These are phyloP conservation scores for Nephotettix cincticeps DNA, from an alignment of 1,140 invertebrate species.

Conservation along the genomic window DNA sequence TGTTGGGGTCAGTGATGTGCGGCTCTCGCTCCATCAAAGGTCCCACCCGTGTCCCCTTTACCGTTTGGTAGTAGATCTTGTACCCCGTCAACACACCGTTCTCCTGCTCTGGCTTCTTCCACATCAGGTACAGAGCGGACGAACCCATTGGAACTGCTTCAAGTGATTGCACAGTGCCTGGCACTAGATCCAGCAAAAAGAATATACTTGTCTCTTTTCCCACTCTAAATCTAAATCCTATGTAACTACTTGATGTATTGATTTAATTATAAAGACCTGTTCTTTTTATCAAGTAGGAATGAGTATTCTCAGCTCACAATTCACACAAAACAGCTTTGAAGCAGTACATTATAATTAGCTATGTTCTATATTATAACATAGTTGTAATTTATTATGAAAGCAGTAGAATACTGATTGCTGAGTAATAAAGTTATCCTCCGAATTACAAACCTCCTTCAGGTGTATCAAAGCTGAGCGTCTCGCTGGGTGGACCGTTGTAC, in stretches of 20 bases:
- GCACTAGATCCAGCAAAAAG: slow-evolving; percentile 54
- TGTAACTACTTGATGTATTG: too few species aligned
- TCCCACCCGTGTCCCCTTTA: slow-evolving; percentile 68
- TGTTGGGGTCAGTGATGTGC: slow-evolving; percentile 71
- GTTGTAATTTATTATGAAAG: slow-evolving; percentile 12
- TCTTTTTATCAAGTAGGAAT: too few species aligned
- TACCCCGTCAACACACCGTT: slow-evolving; percentile 94
- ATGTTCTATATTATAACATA: neutral
- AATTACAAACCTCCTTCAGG: slow-evolving; percentile 81
- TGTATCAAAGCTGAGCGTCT: slow-evolving; percentile 80
- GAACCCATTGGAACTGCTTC: slow-evolving; percentile 85
- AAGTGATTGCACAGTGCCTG: slow-evolving; percentile 82
- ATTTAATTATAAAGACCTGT: too few species aligned
- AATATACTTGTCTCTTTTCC: neutral
- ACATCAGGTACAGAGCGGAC: slow-evolving; percentile 82
- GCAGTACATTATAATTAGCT: too few species aligned
- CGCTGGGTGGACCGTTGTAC: slow-evolving; percentile 87
- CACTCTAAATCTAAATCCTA: too few species aligned
- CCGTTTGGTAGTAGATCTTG: slow-evolving; percentile 85
- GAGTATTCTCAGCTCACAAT: too few species aligned
- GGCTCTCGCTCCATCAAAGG: slow-evolving; percentile 69
- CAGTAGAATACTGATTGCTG: neutral
- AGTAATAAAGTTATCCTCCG: neutral
- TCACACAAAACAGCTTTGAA: too few species aligned
- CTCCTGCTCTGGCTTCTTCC: slow-evolving; percentile 89